Base-by-base conservation (phyloP, 2,113 vertebrate genomes). In the Syngnathoides biaculeatus region DNA sequence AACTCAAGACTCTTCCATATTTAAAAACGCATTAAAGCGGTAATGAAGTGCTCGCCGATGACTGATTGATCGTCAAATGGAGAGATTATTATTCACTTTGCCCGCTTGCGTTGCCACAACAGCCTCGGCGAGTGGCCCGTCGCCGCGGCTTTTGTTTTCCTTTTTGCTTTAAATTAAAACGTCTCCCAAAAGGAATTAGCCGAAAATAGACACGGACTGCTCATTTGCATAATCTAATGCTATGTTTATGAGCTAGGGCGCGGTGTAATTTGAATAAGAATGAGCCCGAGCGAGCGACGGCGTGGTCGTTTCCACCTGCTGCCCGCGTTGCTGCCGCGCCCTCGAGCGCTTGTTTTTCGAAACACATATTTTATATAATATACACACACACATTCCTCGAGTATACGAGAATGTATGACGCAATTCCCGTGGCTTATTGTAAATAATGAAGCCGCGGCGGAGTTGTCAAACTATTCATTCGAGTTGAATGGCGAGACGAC, bases 161-260 rank as follows among this genome's bases (percentile, higher is more conserved):
- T 89, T 90, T 90, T 89, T 90, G 83, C 82, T 62, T 90, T 86
- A 89, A 91, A 92, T 92, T 88, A 92, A 57, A 90, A 89, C 24
- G 83, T 74, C 86, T 90, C 86, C 89, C 89, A 81, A 90, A 89
- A 88, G 90, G 84, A 92, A 92, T 91, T 89, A 89, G 87, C 86
- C 39, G 60, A 76, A 79, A 87, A 85, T 82, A 78, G 89, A 87
- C 87, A 84, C 87, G 73, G 85, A 71, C 89, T 77, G 38, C 84
- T 90, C 88, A 92, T 93, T 91, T 90, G 76, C 92, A 92, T 92
- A 92, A 93, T 91, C 86, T 88, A 93, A 90, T 92, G 85, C 85
- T 86, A 71, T 83, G 88, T 87, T 87, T 87, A 87, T 88, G 87
- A 90, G 82, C 71, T 69, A 58, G 55, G 26, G 55, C 80, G 40